Evolutionary conservation across 2,888 invertebrate genomes (phyloP).

Genomic region (Agonopterix alstromeriana): DNA sequence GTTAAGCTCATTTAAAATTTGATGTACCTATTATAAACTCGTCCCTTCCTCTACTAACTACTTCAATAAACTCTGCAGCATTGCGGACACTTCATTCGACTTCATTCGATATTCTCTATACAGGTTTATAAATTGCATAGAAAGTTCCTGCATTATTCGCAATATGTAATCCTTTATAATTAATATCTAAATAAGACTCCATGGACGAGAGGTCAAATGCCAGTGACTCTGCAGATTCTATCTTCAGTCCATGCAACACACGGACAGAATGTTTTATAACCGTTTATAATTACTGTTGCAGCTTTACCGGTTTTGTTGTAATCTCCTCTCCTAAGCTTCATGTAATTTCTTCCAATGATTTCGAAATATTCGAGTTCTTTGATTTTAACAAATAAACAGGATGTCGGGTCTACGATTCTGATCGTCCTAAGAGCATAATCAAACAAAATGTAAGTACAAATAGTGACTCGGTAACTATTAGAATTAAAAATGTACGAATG

Average conservation of each 20-base stretch:
- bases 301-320: slow-evolving; percentile 30
- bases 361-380: too few species aligned
- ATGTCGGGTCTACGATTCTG: too few species aligned
- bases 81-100: too few species aligned
- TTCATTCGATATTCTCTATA: too few species aligned
- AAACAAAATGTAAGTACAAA: too few species aligned
- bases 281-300: slow-evolving; percentile 35
- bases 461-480: slow-evolving; percentile 26
- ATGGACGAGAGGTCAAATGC: slow-evolving; percentile 3
- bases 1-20: too few species aligned
- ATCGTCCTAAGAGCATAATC: too few species aligned
- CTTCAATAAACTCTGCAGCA: too few species aligned
- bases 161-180: slow-evolving; percentile 11
- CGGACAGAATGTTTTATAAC: slow-evolving; percentile 30
- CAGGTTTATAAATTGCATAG: background rate
- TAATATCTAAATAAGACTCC: slow-evolving; percentile 27
- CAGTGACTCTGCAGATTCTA: slow-evolving; percentile 41
- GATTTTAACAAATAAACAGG: too few species aligned
- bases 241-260: slow-evolving; percentile 37
- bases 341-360: too few species aligned
- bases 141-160: background rate
- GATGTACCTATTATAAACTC: too few species aligned
- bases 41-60: too few species aligned
- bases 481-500: slow-evolving; percentile 39
- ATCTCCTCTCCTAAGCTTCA: background rate